These are phyloP conservation scores for Danionella dracula DNA, from an alignment of 2,797 vertebrate species.

Conservation along the genomic window DNA sequence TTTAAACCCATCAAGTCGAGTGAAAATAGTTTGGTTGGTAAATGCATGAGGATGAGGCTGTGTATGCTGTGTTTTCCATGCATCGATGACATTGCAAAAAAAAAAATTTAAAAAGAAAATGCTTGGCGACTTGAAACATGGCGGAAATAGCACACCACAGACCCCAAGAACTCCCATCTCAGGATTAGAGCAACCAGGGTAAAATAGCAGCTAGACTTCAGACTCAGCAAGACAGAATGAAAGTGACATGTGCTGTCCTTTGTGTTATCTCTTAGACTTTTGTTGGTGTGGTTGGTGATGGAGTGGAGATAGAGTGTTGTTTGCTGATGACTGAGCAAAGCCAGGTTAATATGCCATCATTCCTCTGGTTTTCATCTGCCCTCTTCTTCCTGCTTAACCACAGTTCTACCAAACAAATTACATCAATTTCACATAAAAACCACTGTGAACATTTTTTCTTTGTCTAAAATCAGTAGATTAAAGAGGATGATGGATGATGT, in stretches of 20 bases:
- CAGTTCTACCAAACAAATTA: background rate
- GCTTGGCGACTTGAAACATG: background rate
- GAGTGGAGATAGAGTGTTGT: background rate
- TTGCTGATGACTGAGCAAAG: background rate
- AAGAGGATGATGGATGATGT: too few species aligned
- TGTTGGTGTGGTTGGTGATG: background rate
- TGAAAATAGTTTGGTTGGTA: background rate
- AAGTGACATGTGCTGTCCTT: background rate
- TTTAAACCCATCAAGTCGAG: background rate
- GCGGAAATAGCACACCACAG: background rate
- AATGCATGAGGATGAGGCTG: background rate
- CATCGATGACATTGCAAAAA: background rate
- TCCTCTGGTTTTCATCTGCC: background rate
- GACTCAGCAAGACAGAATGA: conserved; percentile 10
- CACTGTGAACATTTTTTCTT: background rate
- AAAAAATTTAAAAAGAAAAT: too few species aligned
- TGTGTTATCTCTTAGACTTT: background rate
- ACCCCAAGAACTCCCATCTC: background rate
- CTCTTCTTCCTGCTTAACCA: background rate
- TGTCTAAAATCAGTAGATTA: background rate
- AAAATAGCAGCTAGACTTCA: conserved; percentile 6
- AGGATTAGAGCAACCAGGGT: background rate
- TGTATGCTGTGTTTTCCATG: background rate
- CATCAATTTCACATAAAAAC: too few species aligned
- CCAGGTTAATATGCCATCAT: too few species aligned